These are phyloP conservation scores for Pseudomyrmex sp. DNA, from an alignment of 1,140 invertebrate genomes.

Conservation along the genomic window DNA sequence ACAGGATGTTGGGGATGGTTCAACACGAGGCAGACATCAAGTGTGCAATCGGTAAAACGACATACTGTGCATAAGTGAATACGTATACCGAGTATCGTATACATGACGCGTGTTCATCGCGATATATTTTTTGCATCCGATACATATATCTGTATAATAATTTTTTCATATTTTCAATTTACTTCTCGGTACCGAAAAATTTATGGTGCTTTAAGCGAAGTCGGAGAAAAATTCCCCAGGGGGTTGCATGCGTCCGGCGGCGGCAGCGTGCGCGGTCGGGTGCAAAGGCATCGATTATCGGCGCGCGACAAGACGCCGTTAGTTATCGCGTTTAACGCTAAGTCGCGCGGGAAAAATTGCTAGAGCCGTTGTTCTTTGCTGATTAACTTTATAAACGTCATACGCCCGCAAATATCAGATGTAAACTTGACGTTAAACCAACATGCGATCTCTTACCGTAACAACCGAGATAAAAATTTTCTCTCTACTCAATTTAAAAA, in stretches of 20 bases:
- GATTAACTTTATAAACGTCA: conserved; percentile 13
- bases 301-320: conserved; percentile 22
- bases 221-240: neutral
- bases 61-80: conserved; percentile 13
- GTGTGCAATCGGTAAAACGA: conserved; percentile 40
- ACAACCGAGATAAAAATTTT: neutral
- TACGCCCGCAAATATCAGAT: neutral
- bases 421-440: neutral
- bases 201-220: neutral
- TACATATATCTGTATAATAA: neutral
- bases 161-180: conserved; percentile 1
- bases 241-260: conserved; percentile 4
- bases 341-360: conserved; percentile 1
- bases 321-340: conserved; percentile 29
- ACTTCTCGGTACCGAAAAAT: conserved; percentile 10
- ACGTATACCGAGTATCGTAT: neutral
- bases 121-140: neutral
- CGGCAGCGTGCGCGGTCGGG: neutral
- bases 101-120: neutral
- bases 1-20: neutral
- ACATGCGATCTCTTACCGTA: neutral
- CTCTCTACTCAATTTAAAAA: neutral
- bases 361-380: neutral
- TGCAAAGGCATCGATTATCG: conserved; percentile 42
- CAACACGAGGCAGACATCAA: conserved; percentile 23